Base-by-base conservation (phyloP, 2,888 invertebrate species). In the Pachycephus smyrnensis region DNA sequence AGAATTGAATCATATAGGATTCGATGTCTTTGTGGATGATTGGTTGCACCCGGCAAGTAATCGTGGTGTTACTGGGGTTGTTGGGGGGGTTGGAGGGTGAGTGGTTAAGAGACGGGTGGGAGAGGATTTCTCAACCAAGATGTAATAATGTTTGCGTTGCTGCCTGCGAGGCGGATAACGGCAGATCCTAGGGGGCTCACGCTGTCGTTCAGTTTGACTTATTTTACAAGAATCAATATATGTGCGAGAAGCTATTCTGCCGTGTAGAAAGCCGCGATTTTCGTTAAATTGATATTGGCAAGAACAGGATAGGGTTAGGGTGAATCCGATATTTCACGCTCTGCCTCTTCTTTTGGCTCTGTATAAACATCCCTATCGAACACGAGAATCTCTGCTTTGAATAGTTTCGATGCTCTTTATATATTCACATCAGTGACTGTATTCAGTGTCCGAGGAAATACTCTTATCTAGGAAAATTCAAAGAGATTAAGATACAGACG, bases 201-300 rank as follows among this genome's bases (percentile, higher is more conserved):
- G 68, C 75, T 78, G 82, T 82, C 84, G 80, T 80, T 81, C 79
- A 76, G 80, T 82, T 83, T 79, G 76, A 80, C 82, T 83, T 84
- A 84, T 84, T 84, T 82, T 79, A 80, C 78, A 80, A 77, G 82
- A 83, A 83, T 86, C 84, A 83, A 85, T 85, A 85, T 84, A 82
- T 79, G 73, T 73, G 78, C 77, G 74, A 80, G 76, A 78, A 82
- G 82, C 82, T 83, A 82, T 82, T 83, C 76, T 33, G 69, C 73
- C 32, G 12, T 32, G 73, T 73, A 73, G 69, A 73, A 77, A 73
- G 77, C 73, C 73, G 75, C 79, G 81, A 86, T 84, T 81, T 84
- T 80, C 77, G 31, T 76, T 80, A 84, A 85, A 86, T 86, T 85
- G 86, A 86, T 84, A 84, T 84, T 82, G 83, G 75, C 69, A 73